These are phyloP conservation scores for Malurus melanocephalus DNA, from an alignment of 2,113 vertebrate species.

Conservation along the genomic window DNA sequence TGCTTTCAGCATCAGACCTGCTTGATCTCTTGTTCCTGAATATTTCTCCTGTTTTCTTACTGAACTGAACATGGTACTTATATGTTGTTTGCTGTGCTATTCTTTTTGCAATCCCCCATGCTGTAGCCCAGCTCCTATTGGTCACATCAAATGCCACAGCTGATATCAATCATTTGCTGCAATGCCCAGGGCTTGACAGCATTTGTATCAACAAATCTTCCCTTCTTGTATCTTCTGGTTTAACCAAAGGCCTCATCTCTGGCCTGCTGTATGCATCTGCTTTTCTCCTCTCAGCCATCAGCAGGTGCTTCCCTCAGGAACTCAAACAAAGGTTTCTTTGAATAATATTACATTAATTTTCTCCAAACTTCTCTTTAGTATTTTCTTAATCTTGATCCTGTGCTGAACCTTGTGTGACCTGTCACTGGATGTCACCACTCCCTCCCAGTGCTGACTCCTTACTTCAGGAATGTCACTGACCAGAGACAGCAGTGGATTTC, in stretches of 20 bases:
- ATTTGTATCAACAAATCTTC: background rate
- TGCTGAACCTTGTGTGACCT: background rate
- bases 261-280: background rate
- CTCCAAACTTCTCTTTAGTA: background rate
- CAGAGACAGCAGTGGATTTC: background rate
- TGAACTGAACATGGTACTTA: background rate
- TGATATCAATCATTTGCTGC: background rate
- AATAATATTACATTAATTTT: background rate
- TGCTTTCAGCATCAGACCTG: background rate
- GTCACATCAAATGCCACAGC: background rate
- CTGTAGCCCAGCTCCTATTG: background rate
- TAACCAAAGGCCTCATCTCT: background rate
- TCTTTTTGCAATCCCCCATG: background rate
- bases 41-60: background rate
- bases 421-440: background rate
- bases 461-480: background rate
- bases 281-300: background rate
- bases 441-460: background rate
- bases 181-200: background rate
- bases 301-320: background rate
- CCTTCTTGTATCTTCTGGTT: background rate
- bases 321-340: background rate
- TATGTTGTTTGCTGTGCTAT: background rate
- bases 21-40: background rate
- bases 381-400: background rate